Evolutionary conservation across 2,888 invertebrate genomes (phyloP), one percentile per base, ranked within the genome.

Genomic region (Rhodophaea formosa): DNA sequence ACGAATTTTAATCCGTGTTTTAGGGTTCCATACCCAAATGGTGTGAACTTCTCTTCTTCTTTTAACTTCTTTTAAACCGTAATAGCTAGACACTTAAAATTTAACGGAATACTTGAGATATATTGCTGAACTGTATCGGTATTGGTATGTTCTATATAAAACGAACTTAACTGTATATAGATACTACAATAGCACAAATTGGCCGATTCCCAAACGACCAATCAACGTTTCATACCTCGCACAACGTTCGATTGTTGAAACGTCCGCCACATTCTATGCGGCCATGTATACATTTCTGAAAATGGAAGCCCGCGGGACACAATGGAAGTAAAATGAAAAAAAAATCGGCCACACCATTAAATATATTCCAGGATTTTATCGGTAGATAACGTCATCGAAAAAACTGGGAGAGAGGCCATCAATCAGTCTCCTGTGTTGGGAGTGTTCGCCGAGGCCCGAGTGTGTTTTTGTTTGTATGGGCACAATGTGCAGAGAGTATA

Each of bases 371-470:
- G 68, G 67, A 69, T 72, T 77, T 70, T 66, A 68, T 72, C 69
- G 69, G 61, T 66, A 71, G 74, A 79, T 79, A 79, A 75, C 68
- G 72, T 72, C 71, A 74, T 71, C 69, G 67, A 70, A 77, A 75
- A 77, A 74, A 73, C 63, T 63, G 64, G 52, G 65, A 63, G 72
- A 67, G 64, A 61, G 66, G 69, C 70, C 77, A 80, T 80, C 79
- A 76, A 80, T 80, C 80, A 79, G 71, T 56, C 63, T 61, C 61
- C 53, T 65, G 65, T 53, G 57, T 57, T 35, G 45, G 23, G 14
- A 46, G 52, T 52, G 42, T 12, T 44, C 12, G 45, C 30, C 17
- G 29, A 55, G 42, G 12, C 44, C 17, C 1, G 52, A 35, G 15
- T 32, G 57, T 56, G 56, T 29, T 49, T 23, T 57, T 46, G 45